These are phyloP conservation scores for Thunnus maccoyii DNA, from an alignment of 2,113 vertebrate genomes.

Conservation along the genomic window DNA sequence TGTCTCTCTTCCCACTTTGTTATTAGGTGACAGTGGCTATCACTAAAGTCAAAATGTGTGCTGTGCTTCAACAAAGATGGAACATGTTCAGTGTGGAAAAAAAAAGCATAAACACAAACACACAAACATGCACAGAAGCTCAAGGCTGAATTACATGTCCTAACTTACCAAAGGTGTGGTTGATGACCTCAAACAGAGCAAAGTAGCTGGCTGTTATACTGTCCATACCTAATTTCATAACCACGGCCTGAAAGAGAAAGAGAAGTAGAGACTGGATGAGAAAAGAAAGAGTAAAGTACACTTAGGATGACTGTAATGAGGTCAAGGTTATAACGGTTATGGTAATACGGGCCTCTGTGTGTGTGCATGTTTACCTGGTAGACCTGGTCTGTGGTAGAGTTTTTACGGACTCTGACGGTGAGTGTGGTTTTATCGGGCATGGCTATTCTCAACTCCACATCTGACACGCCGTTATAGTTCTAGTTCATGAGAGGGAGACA, in stretches of 20 bases:
- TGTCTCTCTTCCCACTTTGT: background rate
- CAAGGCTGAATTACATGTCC: background rate
- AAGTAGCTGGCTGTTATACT: constrained; percentile 95
- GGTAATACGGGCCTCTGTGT: background rate
- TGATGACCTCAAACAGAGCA: constrained; percentile 97
- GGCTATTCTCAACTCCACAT: constrained; percentile 95
- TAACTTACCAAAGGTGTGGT: constrained; percentile 94
- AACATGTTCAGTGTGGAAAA: background rate
- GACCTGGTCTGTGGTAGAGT: constrained; percentile 97
- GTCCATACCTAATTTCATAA: constrained; percentile 93
- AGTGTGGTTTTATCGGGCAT: constrained; percentile 92
- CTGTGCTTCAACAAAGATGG: background rate
- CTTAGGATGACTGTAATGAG: background rate
- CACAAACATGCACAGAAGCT: constrained; percentile 2
- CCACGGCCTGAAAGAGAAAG: constrained; percentile 86
- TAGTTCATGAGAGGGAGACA: constrained; percentile 62
- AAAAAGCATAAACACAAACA: background rate
- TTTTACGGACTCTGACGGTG: constrained; percentile 94
- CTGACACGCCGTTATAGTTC: constrained; percentile 95
- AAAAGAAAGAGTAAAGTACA: background rate
- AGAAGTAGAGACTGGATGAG: constrained; percentile 7
- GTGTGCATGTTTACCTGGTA: constrained; percentile 88
- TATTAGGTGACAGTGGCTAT: background rate
- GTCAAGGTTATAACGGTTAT: background rate
- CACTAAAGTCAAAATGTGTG: background rate